Conservation (phyloP, 2,888 invertebrate species). For the Agriotes lineatus region DNA sequence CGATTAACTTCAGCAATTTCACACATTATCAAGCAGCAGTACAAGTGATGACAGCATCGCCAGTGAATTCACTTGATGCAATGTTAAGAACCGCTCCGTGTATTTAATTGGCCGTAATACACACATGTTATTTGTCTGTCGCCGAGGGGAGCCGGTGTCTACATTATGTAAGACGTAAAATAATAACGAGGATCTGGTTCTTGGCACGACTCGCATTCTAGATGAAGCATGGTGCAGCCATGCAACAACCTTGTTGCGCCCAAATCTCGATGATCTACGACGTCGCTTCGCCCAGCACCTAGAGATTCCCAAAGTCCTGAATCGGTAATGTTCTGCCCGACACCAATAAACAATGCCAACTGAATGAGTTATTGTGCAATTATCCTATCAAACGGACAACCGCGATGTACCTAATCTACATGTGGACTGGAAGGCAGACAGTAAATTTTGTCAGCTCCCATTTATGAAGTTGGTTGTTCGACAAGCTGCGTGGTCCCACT, state of each 20-base stretch:
- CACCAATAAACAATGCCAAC: neutral
- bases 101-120: constrained; percentile 56
- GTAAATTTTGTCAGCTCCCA: constrained; percentile 17
- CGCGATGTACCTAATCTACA: constrained; percentile 23
- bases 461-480: constrained; percentile 18
- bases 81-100: constrained; percentile 48
- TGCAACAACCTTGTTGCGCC: too few species aligned
- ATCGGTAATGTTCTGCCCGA: neutral
- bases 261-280: too few species aligned
- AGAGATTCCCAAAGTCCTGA: too few species aligned
- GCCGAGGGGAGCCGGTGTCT: constrained; percentile 50
- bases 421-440: constrained; percentile 17
- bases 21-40: constrained; percentile 39
- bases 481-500: constrained; percentile 21
- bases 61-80: constrained; percentile 49
- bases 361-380: constrained; percentile 17
- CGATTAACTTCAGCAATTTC: constrained; percentile 40
- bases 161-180: constrained; percentile 36
- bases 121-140: constrained; percentile 55
- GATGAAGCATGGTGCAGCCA: too few species aligned
- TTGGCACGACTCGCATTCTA: neutral
- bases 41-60: constrained; percentile 52
- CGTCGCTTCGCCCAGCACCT: too few species aligned
- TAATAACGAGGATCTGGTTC: constrained; percentile 10
- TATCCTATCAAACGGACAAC: constrained; percentile 9